Base-by-base conservation (phyloP, 30 jellyfish, hydroid and myxozoan genomes). In the Aurelia coerulea region DNA sequence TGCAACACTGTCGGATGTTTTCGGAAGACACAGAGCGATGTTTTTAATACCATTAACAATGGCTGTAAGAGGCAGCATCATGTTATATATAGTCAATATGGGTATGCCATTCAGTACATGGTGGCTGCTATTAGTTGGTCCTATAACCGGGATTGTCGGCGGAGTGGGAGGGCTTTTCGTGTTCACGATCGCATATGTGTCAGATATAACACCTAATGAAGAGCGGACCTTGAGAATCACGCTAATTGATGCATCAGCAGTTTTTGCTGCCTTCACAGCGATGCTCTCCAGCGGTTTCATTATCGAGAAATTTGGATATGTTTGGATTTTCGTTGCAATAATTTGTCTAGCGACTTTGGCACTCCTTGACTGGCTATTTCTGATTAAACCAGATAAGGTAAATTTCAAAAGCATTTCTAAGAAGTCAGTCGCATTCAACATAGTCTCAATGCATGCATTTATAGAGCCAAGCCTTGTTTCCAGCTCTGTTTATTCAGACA, bases 241-340 rank as follows among this genome's bases (percentile, higher is more conserved):
- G 1, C 65, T 73, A 8, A 73, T 73, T 2, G 84, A 73, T 54
- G 84, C 84, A 13, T 46, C 70, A 5, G 59, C 84, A 12, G 84
- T 73, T 3, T 14, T 73, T 66, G 84, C 84, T 68, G 84, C 52
- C 52, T 73, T 73, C 65, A 73, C 84, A 18, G 84, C 84, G 4
- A 73, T 68, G 84, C 73, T 73, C 2, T 50, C 41, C n/a, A 73
- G 84, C 70, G 84, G 84, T 23, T 73, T 73, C 54, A 73, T 73
- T 7, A 73, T 73, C 53, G 84, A 73, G 11, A 31, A 39, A 39
- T 5, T 46, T 9, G 56, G 56, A 46, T 46, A 46, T 46, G 6
- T 46, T 46, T 46, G 56, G 56, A 9, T 46, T 46, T 46, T 6
- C 2, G 56, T 46, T 6, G 13, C 56, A 9, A 46, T 46, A 6